A percentile compares a stretch with the other conserved stretches of the same genome.
Evolutionary conservation across 2,797 vertebrate species (phyloP).

Genomic region (Oryzias sinensis): DNA sequence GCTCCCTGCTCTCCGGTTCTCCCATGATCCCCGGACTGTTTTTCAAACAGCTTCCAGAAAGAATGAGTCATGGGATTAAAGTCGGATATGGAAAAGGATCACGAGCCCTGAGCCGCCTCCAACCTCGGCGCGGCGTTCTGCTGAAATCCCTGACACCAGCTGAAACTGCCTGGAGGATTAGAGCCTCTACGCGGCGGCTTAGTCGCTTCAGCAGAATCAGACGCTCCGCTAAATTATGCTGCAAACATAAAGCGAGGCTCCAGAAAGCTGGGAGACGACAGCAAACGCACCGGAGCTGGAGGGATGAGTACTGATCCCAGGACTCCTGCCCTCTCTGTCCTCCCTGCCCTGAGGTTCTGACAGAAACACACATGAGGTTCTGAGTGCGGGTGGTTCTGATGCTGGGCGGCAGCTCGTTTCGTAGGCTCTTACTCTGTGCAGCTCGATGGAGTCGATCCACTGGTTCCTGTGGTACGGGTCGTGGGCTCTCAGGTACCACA

Average conservation of each 20-base stretch:
- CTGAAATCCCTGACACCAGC: slow-evolving; percentile 2
- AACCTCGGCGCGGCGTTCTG: background rate
- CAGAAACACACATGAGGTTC: slow-evolving; percentile 55
- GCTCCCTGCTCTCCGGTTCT: no score
- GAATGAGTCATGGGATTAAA: background rate
- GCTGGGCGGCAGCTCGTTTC: slow-evolving; percentile 4
- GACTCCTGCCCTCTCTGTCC: slow-evolving; percentile 64
- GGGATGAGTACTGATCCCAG: slow-evolving; percentile 63
- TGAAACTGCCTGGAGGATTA: background rate
- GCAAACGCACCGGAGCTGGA: slow-evolving; percentile 62
- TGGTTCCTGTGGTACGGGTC: slow-evolving; percentile 88
- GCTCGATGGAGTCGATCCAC: slow-evolving; percentile 92
- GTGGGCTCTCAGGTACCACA: slow-evolving; percentile 94
- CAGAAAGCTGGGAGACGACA: slow-evolving; percentile 19
- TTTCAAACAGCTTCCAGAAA: background rate
- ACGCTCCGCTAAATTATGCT: background rate
- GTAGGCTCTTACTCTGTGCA: slow-evolving; percentile 83
- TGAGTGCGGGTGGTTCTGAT: background rate
- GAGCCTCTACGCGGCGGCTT: background rate
- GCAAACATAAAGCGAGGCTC: slow-evolving; percentile 3
- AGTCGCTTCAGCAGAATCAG: background rate
- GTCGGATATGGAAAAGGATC: slow-evolving; percentile 12
- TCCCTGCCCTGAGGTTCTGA: slow-evolving; percentile 70
- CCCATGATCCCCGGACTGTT: background rate
- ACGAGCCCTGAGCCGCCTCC: slow-evolving; percentile 6